Evolutionary conservation across 2,797 vertebrate species (phyloP).

Genomic region (Bryconaethiops microstoma): DNA sequence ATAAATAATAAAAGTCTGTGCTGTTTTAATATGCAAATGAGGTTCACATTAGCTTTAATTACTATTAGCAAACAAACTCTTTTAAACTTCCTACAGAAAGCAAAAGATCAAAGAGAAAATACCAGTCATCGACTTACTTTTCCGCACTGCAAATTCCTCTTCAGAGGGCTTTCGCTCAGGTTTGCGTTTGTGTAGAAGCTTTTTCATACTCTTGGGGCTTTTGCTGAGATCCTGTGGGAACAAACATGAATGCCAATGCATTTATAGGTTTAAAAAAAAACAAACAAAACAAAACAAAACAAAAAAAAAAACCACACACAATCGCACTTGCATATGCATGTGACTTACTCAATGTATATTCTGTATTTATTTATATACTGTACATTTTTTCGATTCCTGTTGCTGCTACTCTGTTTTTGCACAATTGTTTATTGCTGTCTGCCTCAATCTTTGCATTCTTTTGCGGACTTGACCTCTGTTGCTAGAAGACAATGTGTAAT

Average conservation of each 20-base stretch:
- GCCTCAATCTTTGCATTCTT: too few relatives aligned
- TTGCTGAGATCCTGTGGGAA: conserved; percentile 92
- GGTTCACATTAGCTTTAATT: too few relatives aligned
- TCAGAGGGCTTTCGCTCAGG: conserved; percentile 97
- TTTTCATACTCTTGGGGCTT: conserved; percentile 98
- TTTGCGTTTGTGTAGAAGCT: conserved; percentile 95
- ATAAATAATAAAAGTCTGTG: too few relatives aligned
- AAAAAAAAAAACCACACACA: background rate
- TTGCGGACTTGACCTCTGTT: too few relatives aligned
- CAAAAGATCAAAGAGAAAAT: background rate
- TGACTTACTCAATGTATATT: too few relatives aligned
- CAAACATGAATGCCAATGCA: background rate
- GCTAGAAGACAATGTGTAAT: too few relatives aligned
- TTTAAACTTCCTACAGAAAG: background rate
- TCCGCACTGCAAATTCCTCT: conserved; percentile 94
- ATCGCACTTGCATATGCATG: background rate
- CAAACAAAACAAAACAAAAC: background rate
- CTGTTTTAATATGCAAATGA: too few relatives aligned
- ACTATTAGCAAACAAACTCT: background rate
- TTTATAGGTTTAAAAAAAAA: background rate
- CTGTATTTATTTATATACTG: too few relatives aligned
- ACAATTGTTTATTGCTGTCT: too few relatives aligned
- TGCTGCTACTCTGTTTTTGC: too few relatives aligned
- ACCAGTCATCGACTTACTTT: conserved; percentile 81
- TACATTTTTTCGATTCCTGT: too few relatives aligned